Evolutionary conservation across 2,797 vertebrate genomes (phyloP), one percentile per base, ranked within the genome.

Genomic region (Malurus leucopterus): DNA sequence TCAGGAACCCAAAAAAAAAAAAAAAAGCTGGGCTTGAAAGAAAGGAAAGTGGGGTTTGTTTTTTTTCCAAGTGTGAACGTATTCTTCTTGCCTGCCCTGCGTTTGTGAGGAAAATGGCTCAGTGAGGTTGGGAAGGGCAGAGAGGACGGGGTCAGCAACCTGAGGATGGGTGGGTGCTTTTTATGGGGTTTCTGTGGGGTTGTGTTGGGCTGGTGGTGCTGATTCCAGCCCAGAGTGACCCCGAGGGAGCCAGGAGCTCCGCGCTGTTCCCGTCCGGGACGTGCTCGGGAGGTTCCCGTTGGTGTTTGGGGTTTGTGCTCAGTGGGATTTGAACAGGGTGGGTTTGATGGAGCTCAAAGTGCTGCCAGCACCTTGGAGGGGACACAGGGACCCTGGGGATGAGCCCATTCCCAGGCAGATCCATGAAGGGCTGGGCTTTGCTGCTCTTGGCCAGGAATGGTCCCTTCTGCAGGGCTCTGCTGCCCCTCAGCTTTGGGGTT

Each of bases 61-160:
- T 47, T 51, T 44, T 89, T 55, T 24, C 38, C 15, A 69, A 76
- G 83, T 84, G 91, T 74, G 80, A 93, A 90, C 62, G 90, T 92
- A 44, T 0, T 91, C 72, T 82, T 81, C 84, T 92, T 82, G 70
- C 78, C 82, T 76, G 19, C 62, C 88, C 53, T 81, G 46, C 3
- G 1, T 76, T 74, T 57, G 64, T 19, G 18, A 76, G 91, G 88
- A 88, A 78, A 92, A 82, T 84, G 77, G 65, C 50, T 94, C 54
- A 61, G 86, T 23, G 78, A 79, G 62, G 32, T 54, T 80, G 80
- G 86, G 62, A 57, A 70, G 2, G 1, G 63, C 67, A 64, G 84
- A 44, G 73, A 65, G 84, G 74, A 91, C 67, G 62, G 12, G 30
- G 41, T 79, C 12, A 4, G 63, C 55, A 7, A 65, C 2, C 5